A percentile compares a stretch with the other conserved stretches of the same genome.
Evolutionary conservation across 2,113 vertebrate species (phyloP).

Genomic region (Coptodon rendalli): DNA sequence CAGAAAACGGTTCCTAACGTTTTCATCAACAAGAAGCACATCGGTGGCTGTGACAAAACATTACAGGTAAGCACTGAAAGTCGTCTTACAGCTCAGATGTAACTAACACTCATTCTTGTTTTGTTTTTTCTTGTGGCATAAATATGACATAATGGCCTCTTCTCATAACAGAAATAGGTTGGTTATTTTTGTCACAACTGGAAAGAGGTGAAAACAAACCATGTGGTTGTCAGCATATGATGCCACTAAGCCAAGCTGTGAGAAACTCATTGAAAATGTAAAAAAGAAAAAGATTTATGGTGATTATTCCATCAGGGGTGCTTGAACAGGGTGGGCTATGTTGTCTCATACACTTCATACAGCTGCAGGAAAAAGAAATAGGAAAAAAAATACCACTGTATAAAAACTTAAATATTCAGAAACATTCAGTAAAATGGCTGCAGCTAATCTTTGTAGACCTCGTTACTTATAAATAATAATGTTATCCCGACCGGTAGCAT

Average conservation of each 20-base stretch:
- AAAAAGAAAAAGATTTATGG: background rate
- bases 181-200: background rate
- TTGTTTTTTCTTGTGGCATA: background rate
- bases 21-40: conserved; percentile 89
- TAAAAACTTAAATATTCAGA: fast-evolving
- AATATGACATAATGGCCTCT: background rate
- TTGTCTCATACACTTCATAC: background rate
- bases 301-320: background rate
- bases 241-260: background rate
- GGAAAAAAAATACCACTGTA: background rate
- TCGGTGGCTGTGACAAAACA: conserved; percentile 88
- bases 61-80: conserved; percentile 75
- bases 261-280: background rate
- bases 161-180: background rate
- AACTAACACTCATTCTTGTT: too few species aligned
- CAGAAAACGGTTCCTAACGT: conserved; percentile 92
- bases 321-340: background rate
- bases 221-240: background rate
- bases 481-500: background rate
- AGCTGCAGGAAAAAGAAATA: background rate
- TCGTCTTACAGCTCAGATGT: fast-evolving
- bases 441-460: background rate
- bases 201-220: background rate
- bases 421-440: background rate
- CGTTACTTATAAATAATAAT: background rate